A percentile compares a stretch with the other conserved stretches of the same genome.
These are phyloP conservation scores for Petrocephalus schoutedeni DNA, from an alignment of 2,797 vertebrate genomes.

Conservation along the genomic window DNA sequence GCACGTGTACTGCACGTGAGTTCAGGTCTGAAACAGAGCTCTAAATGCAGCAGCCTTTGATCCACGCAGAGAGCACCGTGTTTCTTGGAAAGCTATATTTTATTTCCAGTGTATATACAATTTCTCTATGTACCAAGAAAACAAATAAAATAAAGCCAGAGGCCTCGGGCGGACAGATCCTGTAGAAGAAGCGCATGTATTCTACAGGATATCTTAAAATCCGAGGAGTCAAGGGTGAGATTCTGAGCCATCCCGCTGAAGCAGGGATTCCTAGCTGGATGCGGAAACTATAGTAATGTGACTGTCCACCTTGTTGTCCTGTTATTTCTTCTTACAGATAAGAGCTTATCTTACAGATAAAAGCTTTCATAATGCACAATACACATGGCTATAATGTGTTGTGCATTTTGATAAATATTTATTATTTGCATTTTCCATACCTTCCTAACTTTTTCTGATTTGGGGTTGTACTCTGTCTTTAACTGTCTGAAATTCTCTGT, in stretches of 20 bases:
- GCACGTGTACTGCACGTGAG: background rate
- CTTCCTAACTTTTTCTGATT: too few species aligned
- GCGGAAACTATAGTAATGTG: background rate
- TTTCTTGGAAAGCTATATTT: constrained; percentile 29
- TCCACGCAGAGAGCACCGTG: constrained; percentile 19
- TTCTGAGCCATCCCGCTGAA: background rate
- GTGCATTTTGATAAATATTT: too few species aligned
- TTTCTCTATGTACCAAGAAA: constrained; percentile 30
- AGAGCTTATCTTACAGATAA: background rate
- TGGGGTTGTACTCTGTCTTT: too few species aligned
- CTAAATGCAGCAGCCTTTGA: constrained; percentile 6
- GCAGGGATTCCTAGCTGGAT: background rate
- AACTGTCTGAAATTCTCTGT: too few species aligned
- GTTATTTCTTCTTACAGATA: background rate
- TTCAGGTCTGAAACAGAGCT: too few species aligned
- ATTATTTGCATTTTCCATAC: too few species aligned
- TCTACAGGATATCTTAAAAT: background rate
- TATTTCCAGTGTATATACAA: constrained; percentile 45
- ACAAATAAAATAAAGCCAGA: background rate
- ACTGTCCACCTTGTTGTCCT: background rate
- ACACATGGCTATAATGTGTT: too few species aligned
- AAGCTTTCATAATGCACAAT: background rate
- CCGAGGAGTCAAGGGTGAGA: background rate
- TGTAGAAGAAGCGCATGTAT: constrained; percentile 35
- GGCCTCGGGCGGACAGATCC: constrained; percentile 45